Evolutionary conservation across 2,797 vertebrate genomes (phyloP).

Genomic region (Enoplosus armatus): DNA sequence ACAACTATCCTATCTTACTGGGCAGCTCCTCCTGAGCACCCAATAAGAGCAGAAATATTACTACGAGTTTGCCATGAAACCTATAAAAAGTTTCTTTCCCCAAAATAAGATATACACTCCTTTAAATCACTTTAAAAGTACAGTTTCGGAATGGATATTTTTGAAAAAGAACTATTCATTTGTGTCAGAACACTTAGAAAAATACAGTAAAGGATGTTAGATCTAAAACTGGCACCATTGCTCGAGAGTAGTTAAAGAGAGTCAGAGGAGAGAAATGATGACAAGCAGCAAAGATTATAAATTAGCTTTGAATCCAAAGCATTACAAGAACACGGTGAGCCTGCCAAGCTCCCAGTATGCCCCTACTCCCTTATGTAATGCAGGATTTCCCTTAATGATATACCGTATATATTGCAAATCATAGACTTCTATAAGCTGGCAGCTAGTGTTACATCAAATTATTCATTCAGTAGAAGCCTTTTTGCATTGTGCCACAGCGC

Average conservation of each 20-base stretch:
- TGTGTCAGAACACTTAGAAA: too few relatives aligned
- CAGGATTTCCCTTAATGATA: constrained; percentile 15
- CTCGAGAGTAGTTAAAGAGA: neutral
- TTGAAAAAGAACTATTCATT: neutral
- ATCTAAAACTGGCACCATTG: neutral
- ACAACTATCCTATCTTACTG: neutral
- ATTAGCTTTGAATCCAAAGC: constrained; percentile 35
- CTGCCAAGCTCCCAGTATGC: constrained; percentile 31
- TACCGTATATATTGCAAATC: neutral
- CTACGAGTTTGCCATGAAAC: constrained; percentile 10
- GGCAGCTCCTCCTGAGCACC: neutral
- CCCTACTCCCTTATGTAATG: neutral
- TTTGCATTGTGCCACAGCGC: constrained; percentile 26
- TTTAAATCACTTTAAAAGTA: neutral
- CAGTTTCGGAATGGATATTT: neutral
- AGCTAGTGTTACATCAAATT: constrained; percentile 2
- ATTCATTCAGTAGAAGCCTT: constrained; percentile 30
- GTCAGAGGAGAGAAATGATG: neutral
- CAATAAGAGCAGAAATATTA: too few relatives aligned
- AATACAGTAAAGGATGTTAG: too few relatives aligned
- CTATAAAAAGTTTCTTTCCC: neutral
- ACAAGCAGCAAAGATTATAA: constrained; percentile 32
- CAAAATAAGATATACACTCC: neutral
- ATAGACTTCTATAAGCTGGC: neutral
- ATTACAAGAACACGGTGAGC: constrained; percentile 24